Evolutionary conservation across 2,888 invertebrate genomes (phyloP), one percentile per base, ranked within the genome.

Genomic region (Cosmia trapezina): DNA sequence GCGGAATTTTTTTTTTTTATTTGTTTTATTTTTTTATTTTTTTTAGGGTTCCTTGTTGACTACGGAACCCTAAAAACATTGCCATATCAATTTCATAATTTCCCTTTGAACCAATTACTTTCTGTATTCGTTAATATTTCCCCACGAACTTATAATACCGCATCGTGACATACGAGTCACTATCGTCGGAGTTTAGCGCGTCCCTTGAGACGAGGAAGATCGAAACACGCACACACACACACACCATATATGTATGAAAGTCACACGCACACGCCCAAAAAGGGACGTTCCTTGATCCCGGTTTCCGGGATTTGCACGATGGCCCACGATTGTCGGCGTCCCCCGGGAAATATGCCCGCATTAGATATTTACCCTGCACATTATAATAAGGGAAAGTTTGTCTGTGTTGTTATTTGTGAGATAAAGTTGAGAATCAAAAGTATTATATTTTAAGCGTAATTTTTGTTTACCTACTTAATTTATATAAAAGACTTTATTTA

Each of bases 351-450:
- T 79, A 79, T 70, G 72, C 45, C 64, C 62, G 65, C 76, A 77
- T 85, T 83, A 78, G 45, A 72, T 80, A 84, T 79, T 81, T 74
- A 85, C 70, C 65, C 69, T 47, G 61, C 70, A 81, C 81, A 81
- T 83, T 83, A 83, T 78, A 73, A 79, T 85, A 77, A 70, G 64
- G 71, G 45, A 78, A 77, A 81, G 66, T 75, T 83, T 64, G 63
- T 47, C 17, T 17, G 66, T 73, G 28, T 76, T 75, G 73, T 59
- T 83, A 67, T 75, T 71, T 78, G 60, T 65, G 14, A 45, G 47
- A 47, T 51, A 37, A 79, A 79, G 49, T 73, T 73, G 9, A 54
- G 37, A 53, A 54, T 71, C n/a, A 12, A 56, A 54, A 60, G 49
- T 73, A 54, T 17, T 54, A 45, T 60, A 64, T 60, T 64, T 64